Percentiles rank a stretch among this genome's conserved stretches.
Evolutionary conservation across 2,888 invertebrate species (phyloP).

Genomic region (Eristalinus aeneus): DNA sequence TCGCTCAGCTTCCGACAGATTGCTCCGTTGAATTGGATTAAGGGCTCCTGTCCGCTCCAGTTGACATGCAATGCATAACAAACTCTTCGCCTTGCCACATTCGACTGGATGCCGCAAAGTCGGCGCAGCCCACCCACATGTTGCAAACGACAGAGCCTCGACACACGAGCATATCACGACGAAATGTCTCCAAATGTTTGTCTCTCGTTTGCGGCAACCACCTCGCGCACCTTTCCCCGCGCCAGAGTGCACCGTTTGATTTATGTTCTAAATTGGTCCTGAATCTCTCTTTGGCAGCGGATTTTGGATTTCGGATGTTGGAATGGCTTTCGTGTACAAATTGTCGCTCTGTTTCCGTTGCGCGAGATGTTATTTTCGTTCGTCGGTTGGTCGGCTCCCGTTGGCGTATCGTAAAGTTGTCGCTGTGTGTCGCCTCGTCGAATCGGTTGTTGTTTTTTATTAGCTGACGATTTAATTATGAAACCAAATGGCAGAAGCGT

Average conservation of each 20-base stretch:
- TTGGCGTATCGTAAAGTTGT: conserved; percentile 5
- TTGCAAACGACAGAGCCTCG: conserved; percentile 33
- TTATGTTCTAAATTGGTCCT: conserved; percentile 61
- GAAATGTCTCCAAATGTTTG: conserved; percentile 51
- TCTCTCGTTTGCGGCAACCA: conserved; percentile 30
- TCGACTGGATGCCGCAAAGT: conserved; percentile 34
- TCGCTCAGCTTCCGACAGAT: conserved; percentile 64
- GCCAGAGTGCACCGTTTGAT: conserved; percentile 38
- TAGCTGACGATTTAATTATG: conserved; percentile 64
- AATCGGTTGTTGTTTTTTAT: conserved; percentile 45
- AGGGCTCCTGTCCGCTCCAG: conserved; percentile 38
- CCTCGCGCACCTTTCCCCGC: conserved; percentile 38
- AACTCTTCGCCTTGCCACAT: conserved; percentile 44
- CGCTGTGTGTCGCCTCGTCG: conserved; percentile 8
- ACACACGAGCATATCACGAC: conserved; percentile 37
- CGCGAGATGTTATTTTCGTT: conserved; percentile 49
- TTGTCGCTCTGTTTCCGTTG: conserved; percentile 53
- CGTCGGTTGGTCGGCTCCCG: conserved; percentile 10
- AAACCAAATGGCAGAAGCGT: conserved; percentile 39
- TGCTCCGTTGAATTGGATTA: conserved; percentile 62
- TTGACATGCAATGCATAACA: conserved; percentile 56
- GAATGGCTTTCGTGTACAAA: conserved; percentile 62
- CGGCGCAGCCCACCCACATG: conserved; percentile 61
- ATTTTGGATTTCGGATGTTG: conserved; percentile 17
- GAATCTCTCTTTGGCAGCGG: conserved; percentile 36